These are phyloP conservation scores for Pagrus major DNA, from an alignment of 2,113 vertebrate species.

Conservation along the genomic window DNA sequence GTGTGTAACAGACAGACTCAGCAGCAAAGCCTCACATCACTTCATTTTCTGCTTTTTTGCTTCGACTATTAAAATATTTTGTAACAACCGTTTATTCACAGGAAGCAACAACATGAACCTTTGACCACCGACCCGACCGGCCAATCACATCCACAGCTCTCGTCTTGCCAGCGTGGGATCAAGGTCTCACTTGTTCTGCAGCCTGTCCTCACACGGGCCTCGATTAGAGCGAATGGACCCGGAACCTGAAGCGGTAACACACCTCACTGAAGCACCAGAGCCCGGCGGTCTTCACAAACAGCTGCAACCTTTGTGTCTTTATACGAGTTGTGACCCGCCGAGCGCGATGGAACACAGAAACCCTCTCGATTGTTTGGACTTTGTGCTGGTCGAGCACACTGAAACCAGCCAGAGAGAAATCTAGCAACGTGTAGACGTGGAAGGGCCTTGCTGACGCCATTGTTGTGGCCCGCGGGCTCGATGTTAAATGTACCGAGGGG, in stretches of 20 bases:
- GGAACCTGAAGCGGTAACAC: slow-evolving; percentile 63
- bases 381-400: slow-evolving; percentile 74
- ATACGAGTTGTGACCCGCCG: slow-evolving; percentile 69
- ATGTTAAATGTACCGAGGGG: slow-evolving; percentile 71
- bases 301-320: slow-evolving; percentile 52
- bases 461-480: slow-evolving; percentile 70
- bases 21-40: too few species aligned
- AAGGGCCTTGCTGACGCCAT: slow-evolving; percentile 68
- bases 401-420: slow-evolving; percentile 80
- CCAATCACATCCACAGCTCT: not conserved
- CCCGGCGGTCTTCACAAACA: slow-evolving; percentile 18
- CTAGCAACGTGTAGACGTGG: slow-evolving; percentile 78
- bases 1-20: too few species aligned
- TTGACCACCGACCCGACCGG: not conserved
- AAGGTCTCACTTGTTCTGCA: not conserved
- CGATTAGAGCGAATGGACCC: slow-evolving; percentile 47
- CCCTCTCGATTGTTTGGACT: slow-evolving; percentile 64
- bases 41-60: too few species aligned
- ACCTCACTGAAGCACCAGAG: slow-evolving; percentile 62
- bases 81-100: too few species aligned
- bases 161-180: not conserved
- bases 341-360: slow-evolving; percentile 59
- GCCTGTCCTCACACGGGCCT: not conserved
- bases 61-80: too few species aligned
- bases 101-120: too few species aligned